Percentiles rank a stretch among this genome's conserved stretches.
phyloP scores from a whole-genome alignment of 2,888 invertebrate genomes.

The Heteromurus nitidus region DNA sequence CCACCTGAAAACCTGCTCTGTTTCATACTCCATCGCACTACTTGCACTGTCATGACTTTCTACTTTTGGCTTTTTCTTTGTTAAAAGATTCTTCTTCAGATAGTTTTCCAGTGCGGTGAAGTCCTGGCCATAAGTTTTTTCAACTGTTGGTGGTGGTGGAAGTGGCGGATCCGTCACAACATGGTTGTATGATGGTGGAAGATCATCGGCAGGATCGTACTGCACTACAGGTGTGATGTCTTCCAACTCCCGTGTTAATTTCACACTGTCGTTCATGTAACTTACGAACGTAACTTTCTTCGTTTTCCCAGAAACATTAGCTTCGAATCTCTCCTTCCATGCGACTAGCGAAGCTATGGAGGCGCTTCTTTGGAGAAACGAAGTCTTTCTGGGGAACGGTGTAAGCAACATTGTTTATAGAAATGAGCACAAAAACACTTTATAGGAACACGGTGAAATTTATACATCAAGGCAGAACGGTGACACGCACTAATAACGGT shows the following conservation, averaged over 20 bases:
- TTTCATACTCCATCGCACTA: not conserved
- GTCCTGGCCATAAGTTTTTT: slow-evolving; percentile 22
- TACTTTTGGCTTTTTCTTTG: slow-evolving; percentile 7
- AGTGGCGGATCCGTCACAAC: not conserved
- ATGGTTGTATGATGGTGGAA: slow-evolving; percentile 1
- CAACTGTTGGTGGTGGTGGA: not conserved
- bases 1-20: slow-evolving; percentile 26
- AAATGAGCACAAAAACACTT: not conserved
- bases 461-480: not conserved
- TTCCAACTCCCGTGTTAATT: slow-evolving; percentile 2
- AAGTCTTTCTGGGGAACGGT: not conserved
- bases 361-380: slow-evolving; percentile 32
- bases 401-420: slow-evolving; percentile 6
- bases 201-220: slow-evolving; percentile 19
- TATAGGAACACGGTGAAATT: not conserved
- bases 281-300: slow-evolving; percentile 39
- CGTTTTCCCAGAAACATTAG: not conserved
- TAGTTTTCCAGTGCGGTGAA: slow-evolving; percentile 48
- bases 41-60: not conserved
- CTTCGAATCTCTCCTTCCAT: slow-evolving; percentile 43
- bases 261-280: not conserved
- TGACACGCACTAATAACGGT: not conserved
- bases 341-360: slow-evolving; percentile 41
- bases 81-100: slow-evolving; percentile 33
- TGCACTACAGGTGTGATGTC: not conserved